Conservation (phyloP, 2,797 vertebrate species). For the Cottoperca gobio region DNA sequence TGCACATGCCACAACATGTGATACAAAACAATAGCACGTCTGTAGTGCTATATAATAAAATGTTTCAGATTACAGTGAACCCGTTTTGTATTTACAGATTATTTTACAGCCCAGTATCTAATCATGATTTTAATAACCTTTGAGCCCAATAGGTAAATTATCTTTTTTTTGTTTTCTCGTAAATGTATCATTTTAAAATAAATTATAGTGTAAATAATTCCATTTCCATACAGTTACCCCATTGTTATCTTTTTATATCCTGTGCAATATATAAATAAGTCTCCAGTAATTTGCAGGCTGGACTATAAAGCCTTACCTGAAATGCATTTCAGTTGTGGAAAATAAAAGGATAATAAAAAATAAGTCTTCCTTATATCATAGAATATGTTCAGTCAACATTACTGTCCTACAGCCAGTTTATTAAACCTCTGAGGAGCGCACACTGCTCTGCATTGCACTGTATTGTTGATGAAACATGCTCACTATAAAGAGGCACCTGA, state of each 20-base stretch:
- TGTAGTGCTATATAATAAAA: neutral
- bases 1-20: slow-evolving; percentile 9
- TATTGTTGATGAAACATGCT: slow-evolving; percentile 6
- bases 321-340: neutral
- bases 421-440: slow-evolving; percentile 17
- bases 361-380: neutral
- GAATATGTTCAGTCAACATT: slow-evolving; percentile 33
- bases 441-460: slow-evolving; percentile 5
- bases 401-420: neutral
- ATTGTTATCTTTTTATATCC: neutral
- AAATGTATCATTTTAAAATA: neutral
- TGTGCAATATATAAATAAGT: neutral
- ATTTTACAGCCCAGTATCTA: neutral
- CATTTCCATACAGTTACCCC: neutral
- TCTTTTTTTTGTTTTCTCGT: neutral
- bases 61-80: slow-evolving; percentile 4
- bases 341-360: neutral
- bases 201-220: neutral
- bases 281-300: neutral
- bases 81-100: too few species aligned
- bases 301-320: neutral
- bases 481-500: neutral
- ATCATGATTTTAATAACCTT: neutral
- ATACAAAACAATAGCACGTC: neutral
- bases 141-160: neutral